Conservation (phyloP, 2,797 vertebrate genomes). For the Dendrocincla fuliginosa region DNA sequence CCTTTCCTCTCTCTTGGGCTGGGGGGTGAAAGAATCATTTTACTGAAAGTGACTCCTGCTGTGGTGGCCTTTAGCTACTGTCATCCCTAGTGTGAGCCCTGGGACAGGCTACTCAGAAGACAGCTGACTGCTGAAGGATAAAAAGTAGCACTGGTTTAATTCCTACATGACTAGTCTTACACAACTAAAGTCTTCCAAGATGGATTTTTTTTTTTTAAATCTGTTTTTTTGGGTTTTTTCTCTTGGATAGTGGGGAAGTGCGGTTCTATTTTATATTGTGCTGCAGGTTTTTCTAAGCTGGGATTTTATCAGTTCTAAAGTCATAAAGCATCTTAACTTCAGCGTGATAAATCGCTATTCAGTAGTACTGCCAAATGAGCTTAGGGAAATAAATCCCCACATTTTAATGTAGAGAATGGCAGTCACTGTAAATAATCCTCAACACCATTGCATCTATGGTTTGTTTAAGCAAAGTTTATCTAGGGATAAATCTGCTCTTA, state of each 20-base stretch:
- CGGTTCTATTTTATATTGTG: not conserved
- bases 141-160: not conserved
- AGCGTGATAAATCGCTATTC: constrained; percentile 6
- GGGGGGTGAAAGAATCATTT: not conserved
- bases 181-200: not conserved
- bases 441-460: not conserved
- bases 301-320: constrained; percentile 17
- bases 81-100: not conserved
- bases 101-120: not conserved
- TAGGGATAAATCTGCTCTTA: not conserved
- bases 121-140: not conserved
- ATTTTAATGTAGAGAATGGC: constrained; percentile 9
- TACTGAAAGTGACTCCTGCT: not conserved
- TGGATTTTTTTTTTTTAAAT: not conserved
- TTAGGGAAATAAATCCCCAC: constrained; percentile 31
- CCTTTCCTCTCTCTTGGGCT: not conserved
- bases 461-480: not conserved
- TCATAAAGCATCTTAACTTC: constrained; percentile 42
- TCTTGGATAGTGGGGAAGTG: not conserved
- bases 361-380: constrained; percentile 15
- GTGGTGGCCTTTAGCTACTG: not conserved
- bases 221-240: not conserved
- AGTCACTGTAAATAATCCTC: constrained; percentile 26
- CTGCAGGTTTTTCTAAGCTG: not conserved
- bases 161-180: not conserved